Evolutionary conservation across 2,113 vertebrate species (phyloP).

Genomic region (Dromaius novaehollandiae): DNA sequence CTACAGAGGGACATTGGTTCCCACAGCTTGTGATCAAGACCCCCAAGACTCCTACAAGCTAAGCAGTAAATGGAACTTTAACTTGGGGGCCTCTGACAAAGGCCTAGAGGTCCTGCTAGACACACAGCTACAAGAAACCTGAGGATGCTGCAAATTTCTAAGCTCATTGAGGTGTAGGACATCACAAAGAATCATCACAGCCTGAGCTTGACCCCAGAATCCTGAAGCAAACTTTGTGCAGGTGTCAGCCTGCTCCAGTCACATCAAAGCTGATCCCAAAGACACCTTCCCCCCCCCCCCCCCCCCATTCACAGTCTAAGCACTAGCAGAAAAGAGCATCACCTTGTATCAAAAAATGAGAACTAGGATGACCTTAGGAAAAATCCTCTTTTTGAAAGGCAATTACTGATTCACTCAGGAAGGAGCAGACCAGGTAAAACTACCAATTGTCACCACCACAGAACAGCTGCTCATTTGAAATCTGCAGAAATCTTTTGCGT

Average conservation of each 20-base stretch:
- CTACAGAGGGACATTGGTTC: neutral
- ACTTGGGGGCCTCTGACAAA: neutral
- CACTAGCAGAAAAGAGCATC: neutral
- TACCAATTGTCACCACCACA: neutral
- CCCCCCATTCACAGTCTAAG: fast-evolving
- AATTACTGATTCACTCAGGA: neutral
- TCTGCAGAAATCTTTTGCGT: neutral
- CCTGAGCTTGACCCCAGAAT: neutral
- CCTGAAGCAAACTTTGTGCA: neutral
- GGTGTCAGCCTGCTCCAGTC: neutral
- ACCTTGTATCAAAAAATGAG: neutral
- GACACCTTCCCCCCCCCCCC: neutral
- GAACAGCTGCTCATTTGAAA: neutral
- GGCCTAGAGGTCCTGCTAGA: neutral
- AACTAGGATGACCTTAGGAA: neutral
- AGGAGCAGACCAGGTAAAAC: neutral
- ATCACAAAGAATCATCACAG: neutral
- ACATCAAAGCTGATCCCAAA: neutral
- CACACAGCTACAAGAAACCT: neutral
- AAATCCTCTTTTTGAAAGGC: neutral
- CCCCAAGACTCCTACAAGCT: neutral
- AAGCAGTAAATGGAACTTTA: neutral
- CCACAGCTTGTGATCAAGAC: neutral
- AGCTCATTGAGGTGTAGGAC: neutral
- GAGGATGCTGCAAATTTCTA: neutral